Percentiles rank a stretch among this genome's conserved stretches.
phyloP scores from a whole-genome alignment of 2,888 invertebrate species.

The Tinea trinotella region DNA sequence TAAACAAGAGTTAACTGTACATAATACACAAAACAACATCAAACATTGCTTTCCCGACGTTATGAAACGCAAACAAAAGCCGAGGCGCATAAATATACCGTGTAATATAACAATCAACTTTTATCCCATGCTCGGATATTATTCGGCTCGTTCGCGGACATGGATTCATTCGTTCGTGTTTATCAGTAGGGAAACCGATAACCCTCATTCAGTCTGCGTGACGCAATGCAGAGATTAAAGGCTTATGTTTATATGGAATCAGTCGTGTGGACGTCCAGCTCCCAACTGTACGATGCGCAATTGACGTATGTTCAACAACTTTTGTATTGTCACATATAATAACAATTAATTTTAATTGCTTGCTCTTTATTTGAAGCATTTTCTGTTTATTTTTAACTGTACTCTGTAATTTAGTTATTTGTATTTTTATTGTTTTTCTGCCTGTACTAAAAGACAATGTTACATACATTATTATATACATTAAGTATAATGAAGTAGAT shows the following conservation, averaged over 20 bases:
- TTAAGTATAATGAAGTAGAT: constrained; percentile 30
- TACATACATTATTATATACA: too few species aligned
- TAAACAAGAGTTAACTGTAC: constrained; percentile 3
- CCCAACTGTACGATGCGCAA: background rate
- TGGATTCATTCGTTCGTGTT: constrained; percentile 60
- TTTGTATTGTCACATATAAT: background rate
- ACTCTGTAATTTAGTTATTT: too few species aligned
- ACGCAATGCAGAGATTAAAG: constrained; percentile 68
- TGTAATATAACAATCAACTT: constrained; percentile 38
- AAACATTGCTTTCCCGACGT: constrained; percentile 4
- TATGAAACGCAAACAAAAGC: background rate
- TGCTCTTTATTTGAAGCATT: too few species aligned
- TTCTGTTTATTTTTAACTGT: too few species aligned
- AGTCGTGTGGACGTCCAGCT: constrained; percentile 3
- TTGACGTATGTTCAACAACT: background rate
- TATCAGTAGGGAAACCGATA: constrained; percentile 63
- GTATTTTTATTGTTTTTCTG: too few species aligned
- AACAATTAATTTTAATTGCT: background rate
- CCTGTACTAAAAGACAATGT: too few species aligned
- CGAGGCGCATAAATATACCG: background rate
- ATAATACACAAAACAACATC: constrained; percentile 10
- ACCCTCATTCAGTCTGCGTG: constrained; percentile 63
- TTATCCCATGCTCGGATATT: constrained; percentile 48
- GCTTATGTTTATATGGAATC: constrained; percentile 41
- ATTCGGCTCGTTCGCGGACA: constrained; percentile 40